Conservation (phyloP, 2,113 vertebrate genomes). For the Bubalus kerabau region DNA sequence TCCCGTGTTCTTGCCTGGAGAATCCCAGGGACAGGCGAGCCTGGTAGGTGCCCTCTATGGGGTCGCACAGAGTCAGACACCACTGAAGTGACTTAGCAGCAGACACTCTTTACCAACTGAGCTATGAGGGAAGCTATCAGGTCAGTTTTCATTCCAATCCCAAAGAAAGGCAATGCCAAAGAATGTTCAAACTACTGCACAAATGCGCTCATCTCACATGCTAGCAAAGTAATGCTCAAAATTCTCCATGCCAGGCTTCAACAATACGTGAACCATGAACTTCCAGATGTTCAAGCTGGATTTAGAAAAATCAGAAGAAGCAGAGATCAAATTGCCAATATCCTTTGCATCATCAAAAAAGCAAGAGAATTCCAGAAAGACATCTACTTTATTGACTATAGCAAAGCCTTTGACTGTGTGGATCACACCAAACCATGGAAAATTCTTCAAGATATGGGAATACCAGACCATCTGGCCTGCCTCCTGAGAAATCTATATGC, state of each 20-base stretch:
- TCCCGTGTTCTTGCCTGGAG: too few relatives aligned
- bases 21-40: too few relatives aligned
- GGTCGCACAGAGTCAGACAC: too few relatives aligned
- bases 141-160: background rate
- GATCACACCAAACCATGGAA: background rate
- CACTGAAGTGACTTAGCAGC: too few relatives aligned
- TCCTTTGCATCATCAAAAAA: background rate
- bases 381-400: background rate
- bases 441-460: background rate
- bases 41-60: accelerated
- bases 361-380: background rate
- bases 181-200: background rate
- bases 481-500: background rate
- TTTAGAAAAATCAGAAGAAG: background rate
- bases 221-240: background rate
- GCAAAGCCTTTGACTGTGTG: background rate
- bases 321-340: background rate
- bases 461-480: background rate
- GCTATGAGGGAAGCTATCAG: background rate
- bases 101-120: background rate
- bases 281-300: background rate
- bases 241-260: background rate
- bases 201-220: background rate
- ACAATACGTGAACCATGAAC: background rate
- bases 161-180: background rate